A percentile compares a stretch with the other conserved stretches of the same genome.
Evolutionary conservation across 2,797 vertebrate species (phyloP).

Genomic region (Hippopotamyrus pictus): DNA sequence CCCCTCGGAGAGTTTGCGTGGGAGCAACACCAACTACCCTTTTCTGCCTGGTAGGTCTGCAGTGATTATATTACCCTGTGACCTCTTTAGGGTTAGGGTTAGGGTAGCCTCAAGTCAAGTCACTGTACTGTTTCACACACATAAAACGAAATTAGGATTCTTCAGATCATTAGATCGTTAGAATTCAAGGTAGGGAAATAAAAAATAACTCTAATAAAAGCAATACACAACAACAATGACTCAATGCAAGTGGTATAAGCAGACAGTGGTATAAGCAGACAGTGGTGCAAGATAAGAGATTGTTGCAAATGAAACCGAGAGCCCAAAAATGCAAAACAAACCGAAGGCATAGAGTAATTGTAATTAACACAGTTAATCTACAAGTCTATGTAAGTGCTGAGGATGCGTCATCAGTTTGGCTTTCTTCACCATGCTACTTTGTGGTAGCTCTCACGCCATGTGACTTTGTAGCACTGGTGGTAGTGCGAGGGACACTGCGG

Average conservation of each 20-base stretch:
- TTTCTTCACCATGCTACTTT: neutral
- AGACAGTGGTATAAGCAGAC: neutral
- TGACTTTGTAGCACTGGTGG: neutral
- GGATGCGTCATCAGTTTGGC: neutral
- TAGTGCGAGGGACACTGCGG: neutral
- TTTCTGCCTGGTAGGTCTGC: conserved; percentile 73
- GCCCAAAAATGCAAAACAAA: neutral
- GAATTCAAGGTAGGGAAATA: neutral
- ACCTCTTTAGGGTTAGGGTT: neutral
- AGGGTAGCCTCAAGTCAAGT: neutral
- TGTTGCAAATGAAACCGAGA: neutral
- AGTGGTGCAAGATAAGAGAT: neutral
- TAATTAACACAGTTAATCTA: neutral
- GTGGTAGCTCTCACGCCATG: neutral
- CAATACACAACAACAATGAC: neutral
- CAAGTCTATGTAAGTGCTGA: neutral
- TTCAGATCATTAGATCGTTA: neutral
- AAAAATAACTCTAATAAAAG: neutral
- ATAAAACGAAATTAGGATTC: neutral
- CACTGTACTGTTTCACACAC: neutral
- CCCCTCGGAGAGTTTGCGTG: conserved; percentile 72
- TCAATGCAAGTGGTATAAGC: neutral
- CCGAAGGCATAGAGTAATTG: neutral
- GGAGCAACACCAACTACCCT: conserved; percentile 84
- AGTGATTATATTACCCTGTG: neutral